These are phyloP conservation scores for Acromyrmex echinatior DNA, from an alignment of 1,140 invertebrate genomes.

Conservation along the genomic window DNA sequence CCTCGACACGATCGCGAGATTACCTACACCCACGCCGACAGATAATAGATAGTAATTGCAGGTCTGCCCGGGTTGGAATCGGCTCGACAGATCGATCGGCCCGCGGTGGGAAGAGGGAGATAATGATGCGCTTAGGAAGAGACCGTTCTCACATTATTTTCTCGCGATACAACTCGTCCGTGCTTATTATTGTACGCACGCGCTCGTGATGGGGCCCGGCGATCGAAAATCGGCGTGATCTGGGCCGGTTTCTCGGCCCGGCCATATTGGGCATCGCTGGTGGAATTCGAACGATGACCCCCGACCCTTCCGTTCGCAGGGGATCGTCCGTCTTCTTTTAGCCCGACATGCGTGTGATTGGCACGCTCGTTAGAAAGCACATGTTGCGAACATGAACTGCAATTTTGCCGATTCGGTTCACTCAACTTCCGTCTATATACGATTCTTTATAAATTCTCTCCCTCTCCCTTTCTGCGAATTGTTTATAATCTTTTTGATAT, in stretches of 20 bases:
- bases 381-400: conserved; percentile 17
- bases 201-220: conserved; percentile 30
- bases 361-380: conserved; percentile 56
- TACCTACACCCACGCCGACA: conserved; percentile 78
- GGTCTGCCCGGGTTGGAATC: conserved; percentile 76
- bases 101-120: conserved; percentile 67
- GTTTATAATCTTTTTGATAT: background rate
- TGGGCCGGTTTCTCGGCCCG: conserved; percentile 41
- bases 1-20: conserved; percentile 78
- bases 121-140: conserved; percentile 74
- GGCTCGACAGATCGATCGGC: conserved; percentile 77
- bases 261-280: conserved; percentile 50
- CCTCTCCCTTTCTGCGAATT: background rate
- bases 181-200: conserved; percentile 68
- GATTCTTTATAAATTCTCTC: conserved; percentile 5
- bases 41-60: conserved; percentile 80
- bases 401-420: conserved; percentile 40
- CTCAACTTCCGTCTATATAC: background rate
- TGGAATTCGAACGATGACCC: conserved; percentile 55
- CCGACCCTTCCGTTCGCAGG: conserved; percentile 41
- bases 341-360: conserved; percentile 47
- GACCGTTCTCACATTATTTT: conserved; percentile 79
- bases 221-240: conserved; percentile 71
- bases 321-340: conserved; percentile 55
- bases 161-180: conserved; percentile 68